Conservation (phyloP, 2,113 vertebrate genomes). For the Thunnus maccoyii region DNA sequence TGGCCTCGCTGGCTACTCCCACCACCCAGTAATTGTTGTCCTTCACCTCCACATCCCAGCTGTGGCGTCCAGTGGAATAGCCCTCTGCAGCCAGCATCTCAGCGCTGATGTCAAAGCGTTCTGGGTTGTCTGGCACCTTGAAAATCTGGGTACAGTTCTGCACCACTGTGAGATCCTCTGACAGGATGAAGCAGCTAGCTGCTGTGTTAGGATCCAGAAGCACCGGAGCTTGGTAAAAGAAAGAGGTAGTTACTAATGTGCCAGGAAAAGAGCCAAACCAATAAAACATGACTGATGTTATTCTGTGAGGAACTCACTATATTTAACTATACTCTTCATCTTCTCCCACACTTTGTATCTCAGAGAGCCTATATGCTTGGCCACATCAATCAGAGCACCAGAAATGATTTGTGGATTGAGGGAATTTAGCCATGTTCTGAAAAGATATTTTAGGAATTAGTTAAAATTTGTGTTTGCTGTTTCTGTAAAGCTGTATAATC, state of each 20-base stretch:
- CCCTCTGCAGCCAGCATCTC: constrained; percentile 83
- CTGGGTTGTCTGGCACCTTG: constrained; percentile 84
- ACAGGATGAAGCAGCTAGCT: constrained; percentile 84
- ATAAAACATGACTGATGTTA: neutral
- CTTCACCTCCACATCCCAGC: constrained; percentile 85
- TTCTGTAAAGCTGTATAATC: neutral
- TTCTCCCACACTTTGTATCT: constrained; percentile 86
- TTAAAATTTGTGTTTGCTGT: neutral
- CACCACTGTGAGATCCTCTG: constrained; percentile 80
- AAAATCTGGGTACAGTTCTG: constrained; percentile 81
- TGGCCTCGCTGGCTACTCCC: constrained; percentile 82
- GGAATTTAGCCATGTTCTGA: constrained; percentile 80
- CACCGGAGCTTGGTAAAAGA: constrained; percentile 76
- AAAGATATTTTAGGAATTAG: constrained; percentile 38
- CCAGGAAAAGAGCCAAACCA: neutral
- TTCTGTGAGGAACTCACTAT: constrained; percentile 75
- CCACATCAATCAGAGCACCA: constrained; percentile 81
- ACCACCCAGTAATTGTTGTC: constrained; percentile 87
- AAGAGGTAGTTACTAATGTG: neutral
- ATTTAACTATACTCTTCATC: constrained; percentile 82
- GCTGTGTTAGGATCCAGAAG: constrained; percentile 86
- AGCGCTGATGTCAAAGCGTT: constrained; percentile 85
- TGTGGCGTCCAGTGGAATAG: constrained; percentile 78
- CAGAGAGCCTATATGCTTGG: constrained; percentile 84
- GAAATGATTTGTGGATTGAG: constrained; percentile 70